Evolutionary conservation across 2,888 invertebrate species (phyloP).

Genomic region (Drosophila algonquin): DNA sequence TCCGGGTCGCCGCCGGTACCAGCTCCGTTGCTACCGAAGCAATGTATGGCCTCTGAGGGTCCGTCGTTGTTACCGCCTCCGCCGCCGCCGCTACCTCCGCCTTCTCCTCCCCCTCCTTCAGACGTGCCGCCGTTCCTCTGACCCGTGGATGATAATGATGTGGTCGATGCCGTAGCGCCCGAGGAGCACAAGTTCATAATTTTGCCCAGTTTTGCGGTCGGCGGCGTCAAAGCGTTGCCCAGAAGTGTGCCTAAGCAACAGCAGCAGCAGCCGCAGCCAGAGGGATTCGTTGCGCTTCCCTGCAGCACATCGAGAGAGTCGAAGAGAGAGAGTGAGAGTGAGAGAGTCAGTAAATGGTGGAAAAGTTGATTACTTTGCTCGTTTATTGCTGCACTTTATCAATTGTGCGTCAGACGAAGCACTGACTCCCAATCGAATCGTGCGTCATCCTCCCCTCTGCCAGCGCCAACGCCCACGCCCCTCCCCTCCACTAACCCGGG

Average conservation of each 20-base stretch:
- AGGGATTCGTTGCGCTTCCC: conserved; percentile 63
- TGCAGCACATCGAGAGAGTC: conserved; percentile 9
- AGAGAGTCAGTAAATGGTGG: conserved; percentile 2
- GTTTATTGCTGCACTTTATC: conserved; percentile 64
- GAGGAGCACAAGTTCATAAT: conserved; percentile 84
- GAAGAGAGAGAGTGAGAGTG: neutral
- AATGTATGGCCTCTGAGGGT: conserved; percentile 59
- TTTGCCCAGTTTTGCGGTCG: conserved; percentile 82
- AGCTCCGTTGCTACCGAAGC: conserved; percentile 56
- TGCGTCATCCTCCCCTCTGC: conserved; percentile 51
- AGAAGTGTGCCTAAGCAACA: conserved; percentile 70
- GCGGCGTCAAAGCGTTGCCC: conserved; percentile 81
- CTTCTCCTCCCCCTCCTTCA: conserved; percentile 49
- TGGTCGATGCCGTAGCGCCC: conserved; percentile 82
- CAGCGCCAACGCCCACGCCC: conserved; percentile 4
- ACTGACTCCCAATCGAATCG: conserved; percentile 33
- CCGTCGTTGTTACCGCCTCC: conserved; percentile 42
- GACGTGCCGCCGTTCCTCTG: conserved; percentile 66
- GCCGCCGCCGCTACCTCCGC: conserved; percentile 70
- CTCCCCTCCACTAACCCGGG: conserved; percentile 13
- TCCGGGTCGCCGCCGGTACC: conserved; percentile 35
- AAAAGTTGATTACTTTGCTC: conserved; percentile 21
- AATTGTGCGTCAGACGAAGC: conserved; percentile 58
- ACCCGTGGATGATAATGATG: conserved; percentile 79
- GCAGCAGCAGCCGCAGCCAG: conserved; percentile 59